Percentiles rank a stretch among this genome's conserved stretches.
phyloP scores from a whole-genome alignment of 1,140 invertebrate species.

The Lepeophtheirus salmonis region DNA sequence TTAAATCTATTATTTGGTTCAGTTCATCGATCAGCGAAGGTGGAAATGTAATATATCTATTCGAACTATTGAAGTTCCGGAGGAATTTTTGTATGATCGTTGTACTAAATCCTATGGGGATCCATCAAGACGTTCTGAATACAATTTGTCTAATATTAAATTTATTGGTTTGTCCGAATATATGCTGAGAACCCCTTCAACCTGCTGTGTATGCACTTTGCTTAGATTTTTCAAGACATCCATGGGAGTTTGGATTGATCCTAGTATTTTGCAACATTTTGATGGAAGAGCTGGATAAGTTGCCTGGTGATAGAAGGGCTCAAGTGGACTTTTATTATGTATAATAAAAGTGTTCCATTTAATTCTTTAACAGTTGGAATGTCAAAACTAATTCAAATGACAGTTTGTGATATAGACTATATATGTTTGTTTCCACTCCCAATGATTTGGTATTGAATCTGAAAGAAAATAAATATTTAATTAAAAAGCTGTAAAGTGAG shows the following conservation, averaged over 20 bases:
- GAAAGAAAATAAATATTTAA: constrained; percentile 54
- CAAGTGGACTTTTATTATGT: no score
- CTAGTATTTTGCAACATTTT: constrained; percentile 61
- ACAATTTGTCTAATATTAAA: constrained; percentile 88
- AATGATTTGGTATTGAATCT: constrained; percentile 85
- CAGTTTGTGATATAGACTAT: constrained; percentile 82
- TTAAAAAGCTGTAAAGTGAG: constrained; percentile 56
- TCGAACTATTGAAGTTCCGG: constrained; percentile 83
- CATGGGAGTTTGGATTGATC: constrained; percentile 78
- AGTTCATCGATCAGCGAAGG: constrained; percentile 78
- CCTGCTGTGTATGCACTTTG: constrained; percentile 91
- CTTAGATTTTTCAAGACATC: constrained; percentile 77
- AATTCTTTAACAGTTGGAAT: constrained; percentile 67
- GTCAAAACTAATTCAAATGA: constrained; percentile 72
- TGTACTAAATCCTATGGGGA: constrained; percentile 52
- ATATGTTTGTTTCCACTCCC: constrained; percentile 33
- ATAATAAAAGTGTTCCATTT: no score
- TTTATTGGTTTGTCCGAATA: constrained; percentile 63
- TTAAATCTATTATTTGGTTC: constrained; percentile 99
- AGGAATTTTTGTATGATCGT: constrained; percentile 95
- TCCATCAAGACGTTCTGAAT: constrained; percentile 78
- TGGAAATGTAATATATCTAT: constrained; percentile 99
- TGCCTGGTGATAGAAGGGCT: constrained; percentile 81
- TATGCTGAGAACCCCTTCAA: constrained; percentile 74
- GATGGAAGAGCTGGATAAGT: constrained; percentile 53